Base-by-base conservation (phyloP, 2,113 vertebrate genomes). In the Eonycteris spelaea region DNA sequence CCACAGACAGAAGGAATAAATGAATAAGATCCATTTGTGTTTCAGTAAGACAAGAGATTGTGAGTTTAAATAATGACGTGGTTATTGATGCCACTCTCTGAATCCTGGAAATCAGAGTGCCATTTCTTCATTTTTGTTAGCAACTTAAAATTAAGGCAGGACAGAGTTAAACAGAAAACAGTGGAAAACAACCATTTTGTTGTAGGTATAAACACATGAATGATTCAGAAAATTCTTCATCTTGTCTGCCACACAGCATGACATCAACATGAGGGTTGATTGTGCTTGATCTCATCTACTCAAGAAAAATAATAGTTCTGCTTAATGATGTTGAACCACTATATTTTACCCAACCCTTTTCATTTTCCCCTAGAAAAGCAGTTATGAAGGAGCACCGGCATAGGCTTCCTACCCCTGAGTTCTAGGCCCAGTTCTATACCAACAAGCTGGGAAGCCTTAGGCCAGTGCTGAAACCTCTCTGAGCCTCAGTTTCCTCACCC, bases 311-410 rank as follows among this genome's bases (percentile, higher is more conserved):
- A 43, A 65, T 7, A 35, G 26, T 79, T 65, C 21, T 75, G 2
- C 16, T 51, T 88, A 43, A 68, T 43, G 40, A 63, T 57, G 21
- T 45, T 43, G 59, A 92, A 65, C n/a, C 24, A 61, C 33, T 79
- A 53, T 84, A 68, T 95, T 94, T 91, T 9, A 45, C n/a, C 63
- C 70, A 65, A 22, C 7, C 16, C 51, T 7, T 53, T 93, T 95
- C 53, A 80, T 79, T 38, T 94, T 71, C 87, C 67, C 84, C 73
- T 84, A 93, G 91, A 88, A 87, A 91, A 45, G 68, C 40, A 74
- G 65, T 51, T 55, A 6, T 90, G 9, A 75, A 85, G 59, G 45
- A 48, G 18, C 26, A 9, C 38, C 38, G 83, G 33, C 38, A 8
- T 26, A 61, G 95, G 70, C 14, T 22, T 63, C 68, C 48, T 30